Conservation (phyloP, 2,113 vertebrate species). For the Rhombomys opimus region DNA sequence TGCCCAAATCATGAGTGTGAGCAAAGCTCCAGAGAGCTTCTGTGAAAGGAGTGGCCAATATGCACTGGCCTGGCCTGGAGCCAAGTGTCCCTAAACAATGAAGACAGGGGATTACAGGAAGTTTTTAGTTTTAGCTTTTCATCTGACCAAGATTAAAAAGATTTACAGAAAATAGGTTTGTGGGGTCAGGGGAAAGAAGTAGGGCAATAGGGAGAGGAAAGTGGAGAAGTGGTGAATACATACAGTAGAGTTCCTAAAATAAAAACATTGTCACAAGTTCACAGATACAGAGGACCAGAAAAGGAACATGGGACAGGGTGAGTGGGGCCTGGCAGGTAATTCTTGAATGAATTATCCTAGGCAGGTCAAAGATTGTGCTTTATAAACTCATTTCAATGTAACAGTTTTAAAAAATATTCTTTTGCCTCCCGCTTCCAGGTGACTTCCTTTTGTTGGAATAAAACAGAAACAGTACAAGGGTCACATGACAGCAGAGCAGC, state of each 20-base stretch:
- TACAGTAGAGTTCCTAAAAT: conserved; percentile 61
- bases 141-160: conserved; percentile 78
- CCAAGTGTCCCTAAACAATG: conserved; percentile 65
- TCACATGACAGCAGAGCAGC: conserved; percentile 36
- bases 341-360: background rate
- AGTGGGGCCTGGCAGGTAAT: background rate
- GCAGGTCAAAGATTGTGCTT: conserved; percentile 51
- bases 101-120: conserved; percentile 66
- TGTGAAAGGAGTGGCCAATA: conserved; percentile 61
- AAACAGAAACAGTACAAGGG: conserved; percentile 38
- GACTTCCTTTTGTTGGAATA: conserved; percentile 22
- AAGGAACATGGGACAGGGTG: background rate
- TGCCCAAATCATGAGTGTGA: conserved; percentile 2
- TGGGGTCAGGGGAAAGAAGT: conserved; percentile 53
- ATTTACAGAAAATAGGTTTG: conserved; percentile 76
- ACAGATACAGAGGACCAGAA: conserved; percentile 25
- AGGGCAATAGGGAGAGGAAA: background rate
- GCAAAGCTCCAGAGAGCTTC: conserved; percentile 73
- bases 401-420: conserved; percentile 46
- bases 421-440: conserved; percentile 55
- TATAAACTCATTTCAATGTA: conserved; percentile 51
- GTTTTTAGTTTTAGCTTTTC: conserved; percentile 75
- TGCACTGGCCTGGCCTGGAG: conserved; percentile 49
- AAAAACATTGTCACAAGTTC: background rate
- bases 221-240: conserved; percentile 35